Conservation (phyloP, 2,888 invertebrate species). For the Temnothorax unifasciatus region DNA sequence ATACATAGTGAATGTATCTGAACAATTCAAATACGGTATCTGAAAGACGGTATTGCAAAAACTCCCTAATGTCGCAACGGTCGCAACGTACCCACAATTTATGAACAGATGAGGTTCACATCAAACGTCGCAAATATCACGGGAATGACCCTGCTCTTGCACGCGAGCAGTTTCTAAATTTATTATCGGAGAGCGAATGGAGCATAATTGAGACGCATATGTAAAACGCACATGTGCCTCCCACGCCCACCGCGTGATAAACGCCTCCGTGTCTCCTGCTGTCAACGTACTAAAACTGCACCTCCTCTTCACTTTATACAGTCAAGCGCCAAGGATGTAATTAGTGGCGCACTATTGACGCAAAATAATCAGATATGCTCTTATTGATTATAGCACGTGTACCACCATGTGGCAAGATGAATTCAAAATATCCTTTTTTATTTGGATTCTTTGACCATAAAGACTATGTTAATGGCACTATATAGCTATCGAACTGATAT, state of each 20-base stretch:
- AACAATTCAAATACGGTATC: too few species aligned
- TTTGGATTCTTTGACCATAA: background rate
- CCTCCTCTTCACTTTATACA: slow-evolving; percentile 39
- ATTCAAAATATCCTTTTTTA: background rate
- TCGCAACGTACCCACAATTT: background rate
- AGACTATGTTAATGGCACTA: background rate
- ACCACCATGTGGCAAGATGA: background rate
- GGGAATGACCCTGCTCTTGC: background rate
- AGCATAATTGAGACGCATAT: slow-evolving; percentile 49
- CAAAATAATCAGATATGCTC: slow-evolving; percentile 20
- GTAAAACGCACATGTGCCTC: slow-evolving; percentile 56
- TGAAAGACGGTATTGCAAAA: too few species aligned
- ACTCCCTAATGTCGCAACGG: background rate
- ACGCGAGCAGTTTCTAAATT: slow-evolving; percentile 52
- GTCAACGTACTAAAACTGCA: slow-evolving; percentile 44
- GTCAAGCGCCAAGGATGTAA: slow-evolving; percentile 16
- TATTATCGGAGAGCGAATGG: slow-evolving; percentile 45
- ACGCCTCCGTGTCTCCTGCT: slow-evolving; percentile 38
- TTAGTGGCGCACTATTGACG: slow-evolving; percentile 19
- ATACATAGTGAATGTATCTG: too few species aligned
- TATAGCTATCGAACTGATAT: background rate
- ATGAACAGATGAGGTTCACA: background rate
- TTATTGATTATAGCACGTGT: slow-evolving; percentile 7
- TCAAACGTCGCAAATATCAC: slow-evolving; percentile 11
- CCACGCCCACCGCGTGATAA: slow-evolving; percentile 33